phyloP scores from a whole-genome alignment of 2,113 vertebrate genomes.

The Lanius collurio region DNA sequence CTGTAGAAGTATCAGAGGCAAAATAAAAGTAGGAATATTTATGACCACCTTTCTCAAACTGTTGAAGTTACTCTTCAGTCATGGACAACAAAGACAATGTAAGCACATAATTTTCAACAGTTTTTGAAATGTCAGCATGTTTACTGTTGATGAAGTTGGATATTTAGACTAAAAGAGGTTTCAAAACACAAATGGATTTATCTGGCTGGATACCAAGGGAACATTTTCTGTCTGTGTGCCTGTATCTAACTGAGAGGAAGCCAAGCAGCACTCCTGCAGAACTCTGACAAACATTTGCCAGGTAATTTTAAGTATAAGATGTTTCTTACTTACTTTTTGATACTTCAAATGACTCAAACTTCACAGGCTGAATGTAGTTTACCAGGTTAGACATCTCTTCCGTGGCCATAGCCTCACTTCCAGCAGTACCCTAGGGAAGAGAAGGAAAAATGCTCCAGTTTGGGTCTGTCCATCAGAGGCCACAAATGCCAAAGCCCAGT shows the following conservation, averaged over 20 bases:
- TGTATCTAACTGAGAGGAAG: not conserved
- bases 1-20: not conserved
- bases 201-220: not conserved
- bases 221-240: not conserved
- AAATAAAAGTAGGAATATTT: not conserved
- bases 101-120: not conserved
- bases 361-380: conserved; percentile 97
- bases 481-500: not conserved
- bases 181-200: not conserved
- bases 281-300: not conserved
- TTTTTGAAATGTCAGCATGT: not conserved
- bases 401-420: conserved; percentile 93
- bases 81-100: not conserved
- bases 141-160: not conserved
- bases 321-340: conserved; percentile 88
- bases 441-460: not conserved
- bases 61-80: too few species aligned
- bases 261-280: not conserved
- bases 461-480: not conserved
- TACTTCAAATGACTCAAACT: conserved; percentile 92
- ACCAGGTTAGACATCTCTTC: conserved; percentile 99
- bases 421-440: conserved; percentile 86
- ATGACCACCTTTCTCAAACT: not conserved
- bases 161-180: not conserved
- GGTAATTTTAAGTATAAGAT: not conserved